These are phyloP conservation scores for Tenebrosternarchus preto DNA, from an alignment of 2,113 vertebrate genomes.

Conservation along the genomic window DNA sequence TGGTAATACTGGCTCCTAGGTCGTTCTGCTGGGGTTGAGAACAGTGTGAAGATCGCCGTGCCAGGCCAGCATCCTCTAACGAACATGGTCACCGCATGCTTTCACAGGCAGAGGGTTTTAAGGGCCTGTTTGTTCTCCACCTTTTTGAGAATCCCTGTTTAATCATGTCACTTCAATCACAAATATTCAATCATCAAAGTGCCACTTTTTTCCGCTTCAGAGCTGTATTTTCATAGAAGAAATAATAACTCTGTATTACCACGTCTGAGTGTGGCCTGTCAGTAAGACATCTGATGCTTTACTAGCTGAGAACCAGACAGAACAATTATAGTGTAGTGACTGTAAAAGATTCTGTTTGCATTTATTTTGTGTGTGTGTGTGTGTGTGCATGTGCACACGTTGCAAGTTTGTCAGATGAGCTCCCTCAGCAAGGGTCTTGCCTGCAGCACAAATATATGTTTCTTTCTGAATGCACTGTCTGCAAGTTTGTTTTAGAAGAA, in stretches of 20 bases:
- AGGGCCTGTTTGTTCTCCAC: constrained; percentile 2
- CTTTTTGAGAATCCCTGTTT: background rate
- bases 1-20: background rate
- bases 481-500: constrained; percentile 5
- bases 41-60: background rate
- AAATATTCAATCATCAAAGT: no score
- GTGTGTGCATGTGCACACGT: background rate
- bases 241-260: no score
- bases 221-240: no score
- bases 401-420: no score
- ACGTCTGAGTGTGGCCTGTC: no score
- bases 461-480: no score
- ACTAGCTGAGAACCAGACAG: background rate
- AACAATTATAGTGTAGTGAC: background rate
- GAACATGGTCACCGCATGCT: constrained; percentile 17
- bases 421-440: no score
- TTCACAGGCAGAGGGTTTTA: no score
- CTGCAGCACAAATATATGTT: no score
- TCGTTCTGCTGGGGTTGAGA: background rate
- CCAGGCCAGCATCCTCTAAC: constrained; percentile 11
- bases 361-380: background rate
- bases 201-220: no score
- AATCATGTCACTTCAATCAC: no score
- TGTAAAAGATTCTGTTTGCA: background rate
- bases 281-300: no score